Percentiles rank a stretch among this genome's conserved stretches.
Evolutionary conservation across 2,797 vertebrate species (phyloP).

Genomic region (Oryzias dopingdopingensis): DNA sequence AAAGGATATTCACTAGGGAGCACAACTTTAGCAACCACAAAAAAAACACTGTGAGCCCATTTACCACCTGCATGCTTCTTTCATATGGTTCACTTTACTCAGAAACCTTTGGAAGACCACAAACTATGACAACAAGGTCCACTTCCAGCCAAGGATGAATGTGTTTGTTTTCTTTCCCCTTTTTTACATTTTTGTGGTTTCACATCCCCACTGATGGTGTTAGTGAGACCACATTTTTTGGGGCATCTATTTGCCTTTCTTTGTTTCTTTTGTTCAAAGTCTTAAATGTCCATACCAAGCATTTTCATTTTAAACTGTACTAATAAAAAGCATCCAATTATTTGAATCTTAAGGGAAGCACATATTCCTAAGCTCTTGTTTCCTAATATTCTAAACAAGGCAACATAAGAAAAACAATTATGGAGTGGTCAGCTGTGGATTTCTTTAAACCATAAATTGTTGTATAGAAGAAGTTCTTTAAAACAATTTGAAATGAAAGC

Average conservation of each 20-base stretch:
- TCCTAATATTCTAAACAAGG: neutral
- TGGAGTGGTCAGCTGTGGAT: neutral
- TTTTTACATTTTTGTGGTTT: constrained; percentile 63
- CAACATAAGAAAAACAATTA: neutral
- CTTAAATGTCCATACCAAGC: neutral
- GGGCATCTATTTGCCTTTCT: neutral
- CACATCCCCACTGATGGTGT: constrained; percentile 1
- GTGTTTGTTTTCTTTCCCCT: constrained; percentile 42
- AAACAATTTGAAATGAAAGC: constrained; percentile 24
- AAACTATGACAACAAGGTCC: constrained; percentile 51
- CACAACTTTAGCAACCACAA: constrained; percentile 10
- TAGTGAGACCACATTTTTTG: neutral
- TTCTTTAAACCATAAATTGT: neutral
- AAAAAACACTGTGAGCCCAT: constrained; percentile 7
- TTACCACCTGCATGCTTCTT: constrained; percentile 16
- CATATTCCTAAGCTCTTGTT: neutral
- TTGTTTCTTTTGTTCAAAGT: neutral
- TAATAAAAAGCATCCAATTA: neutral
- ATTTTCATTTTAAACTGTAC: neutral
- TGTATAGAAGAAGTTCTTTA: constrained; percentile 2
- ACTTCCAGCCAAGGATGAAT: constrained; percentile 19
- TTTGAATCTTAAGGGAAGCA: neutral
- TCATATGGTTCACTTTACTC: constrained; percentile 17
- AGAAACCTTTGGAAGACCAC: constrained; percentile 63
- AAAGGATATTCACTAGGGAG: constrained; percentile 12